phyloP scores from a whole-genome alignment of 2,113 vertebrate species.

The Neomonachus schauinslandi region DNA sequence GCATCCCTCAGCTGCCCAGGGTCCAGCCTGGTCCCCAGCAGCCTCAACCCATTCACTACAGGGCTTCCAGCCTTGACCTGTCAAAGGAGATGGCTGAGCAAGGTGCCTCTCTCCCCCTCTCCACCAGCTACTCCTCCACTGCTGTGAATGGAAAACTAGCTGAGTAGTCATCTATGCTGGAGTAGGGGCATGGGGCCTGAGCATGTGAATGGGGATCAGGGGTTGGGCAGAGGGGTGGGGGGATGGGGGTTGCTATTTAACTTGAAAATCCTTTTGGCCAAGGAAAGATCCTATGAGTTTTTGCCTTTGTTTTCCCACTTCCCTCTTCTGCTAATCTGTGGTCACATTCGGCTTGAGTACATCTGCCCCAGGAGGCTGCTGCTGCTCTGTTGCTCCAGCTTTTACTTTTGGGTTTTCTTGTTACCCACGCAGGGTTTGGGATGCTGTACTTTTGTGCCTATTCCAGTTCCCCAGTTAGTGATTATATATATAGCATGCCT shows the following conservation, averaged over 20 bases:
- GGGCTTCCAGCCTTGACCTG: slow-evolving; percentile 73
- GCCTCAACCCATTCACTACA: slow-evolving; percentile 72
- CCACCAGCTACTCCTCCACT: slow-evolving; percentile 71
- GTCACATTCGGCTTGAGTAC: neutral
- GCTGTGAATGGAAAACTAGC: slow-evolving; percentile 59
- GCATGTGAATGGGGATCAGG: slow-evolving; percentile 41
- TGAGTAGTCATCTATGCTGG: slow-evolving; percentile 70
- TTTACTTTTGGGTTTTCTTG: slow-evolving; percentile 64
- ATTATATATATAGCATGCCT: slow-evolving; percentile 31
- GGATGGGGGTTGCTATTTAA: neutral
- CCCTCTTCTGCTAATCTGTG: slow-evolving; percentile 29
- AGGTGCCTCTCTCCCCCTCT: slow-evolving; percentile 59
- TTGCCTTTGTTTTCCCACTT: slow-evolving; percentile 66
- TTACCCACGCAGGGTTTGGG: slow-evolving; percentile 49
- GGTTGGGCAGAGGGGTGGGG: neutral
- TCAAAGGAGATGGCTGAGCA: slow-evolving; percentile 80
- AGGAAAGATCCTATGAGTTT: slow-evolving; percentile 60
- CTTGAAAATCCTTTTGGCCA: slow-evolving; percentile 67
- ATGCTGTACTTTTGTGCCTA: slow-evolving; percentile 67
- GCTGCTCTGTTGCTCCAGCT: slow-evolving; percentile 42
- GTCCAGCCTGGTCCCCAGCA: slow-evolving; percentile 50
- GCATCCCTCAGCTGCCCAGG: slow-evolving; percentile 80
- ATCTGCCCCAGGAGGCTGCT: slow-evolving; percentile 59
- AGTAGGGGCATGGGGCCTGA: neutral
- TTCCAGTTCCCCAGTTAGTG: slow-evolving; percentile 56